Evolutionary conservation across 2,113 vertebrate species (phyloP).

Genomic region (Scomber colias): DNA sequence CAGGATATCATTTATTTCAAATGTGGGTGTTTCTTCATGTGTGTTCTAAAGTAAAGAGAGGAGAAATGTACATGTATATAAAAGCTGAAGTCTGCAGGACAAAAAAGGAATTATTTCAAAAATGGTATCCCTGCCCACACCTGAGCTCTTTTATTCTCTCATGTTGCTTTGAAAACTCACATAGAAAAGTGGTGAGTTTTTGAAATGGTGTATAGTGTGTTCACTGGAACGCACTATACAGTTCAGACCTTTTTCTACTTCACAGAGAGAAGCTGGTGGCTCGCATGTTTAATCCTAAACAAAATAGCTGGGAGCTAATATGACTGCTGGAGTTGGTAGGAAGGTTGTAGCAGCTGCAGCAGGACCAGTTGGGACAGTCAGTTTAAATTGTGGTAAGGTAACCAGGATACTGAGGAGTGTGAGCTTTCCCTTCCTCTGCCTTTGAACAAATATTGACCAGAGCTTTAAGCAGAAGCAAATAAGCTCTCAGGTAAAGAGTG

Average conservation of each 20-base stretch:
- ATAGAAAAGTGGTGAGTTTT: no score
- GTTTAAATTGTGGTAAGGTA: constrained; percentile 52
- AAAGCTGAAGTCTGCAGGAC: no score
- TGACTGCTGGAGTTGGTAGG: constrained; percentile 31
- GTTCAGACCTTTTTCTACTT: not conserved
- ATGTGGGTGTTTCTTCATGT: not conserved
- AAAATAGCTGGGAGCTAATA: constrained; percentile 14
- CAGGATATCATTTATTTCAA: no score
- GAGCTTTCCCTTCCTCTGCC: constrained; percentile 58
- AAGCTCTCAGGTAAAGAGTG: constrained; percentile 58
- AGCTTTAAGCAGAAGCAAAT: constrained; percentile 65
- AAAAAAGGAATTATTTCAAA: no score
- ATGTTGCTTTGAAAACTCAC: not conserved
- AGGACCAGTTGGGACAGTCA: constrained; percentile 72
- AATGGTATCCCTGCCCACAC: not conserved
- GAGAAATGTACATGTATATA: no score
- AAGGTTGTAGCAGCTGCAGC: constrained; percentile 60
- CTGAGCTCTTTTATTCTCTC: not conserved
- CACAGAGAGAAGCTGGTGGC: not conserved
- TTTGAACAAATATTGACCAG: constrained; percentile 84
- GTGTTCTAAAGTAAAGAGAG: not conserved
- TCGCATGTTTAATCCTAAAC: constrained; percentile 15
- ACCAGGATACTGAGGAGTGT: constrained; percentile 81
- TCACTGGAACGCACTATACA: not conserved
- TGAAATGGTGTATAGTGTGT: not conserved